A percentile compares a stretch with the other conserved stretches of the same genome.
Evolutionary conservation across 1,140 invertebrate genomes (phyloP).

Genomic region (Lineus longissimus): DNA sequence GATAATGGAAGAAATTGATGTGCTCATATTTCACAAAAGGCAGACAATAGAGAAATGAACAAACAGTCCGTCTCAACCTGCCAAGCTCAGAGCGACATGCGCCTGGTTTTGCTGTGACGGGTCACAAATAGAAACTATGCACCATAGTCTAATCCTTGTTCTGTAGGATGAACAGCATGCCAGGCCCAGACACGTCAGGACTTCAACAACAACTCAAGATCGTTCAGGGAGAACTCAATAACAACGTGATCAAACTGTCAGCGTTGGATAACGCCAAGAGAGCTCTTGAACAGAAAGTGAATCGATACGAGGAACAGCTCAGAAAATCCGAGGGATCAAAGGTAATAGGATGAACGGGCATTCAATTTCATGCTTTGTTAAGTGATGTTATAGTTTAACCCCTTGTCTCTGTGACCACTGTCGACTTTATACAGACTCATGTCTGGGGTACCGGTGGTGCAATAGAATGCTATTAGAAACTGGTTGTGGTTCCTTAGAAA

Average conservation of each 20-base stretch:
- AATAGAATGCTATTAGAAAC: too few species aligned
- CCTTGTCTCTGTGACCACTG: not conserved
- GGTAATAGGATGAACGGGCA: constrained; percentile 15
- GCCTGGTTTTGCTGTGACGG: too few species aligned
- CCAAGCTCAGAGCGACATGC: too few species aligned
- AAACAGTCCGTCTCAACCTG: too few species aligned
- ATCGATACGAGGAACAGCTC: constrained; percentile 36
- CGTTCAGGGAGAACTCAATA: constrained; percentile 42
- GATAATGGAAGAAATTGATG: too few species aligned
- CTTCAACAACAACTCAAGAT: constrained; percentile 42
- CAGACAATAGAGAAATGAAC: too few species aligned
- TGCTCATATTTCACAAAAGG: too few species aligned
- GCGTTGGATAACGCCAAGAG: constrained; percentile 36
- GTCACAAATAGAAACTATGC: too few species aligned
- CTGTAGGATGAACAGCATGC: constrained; percentile 7
- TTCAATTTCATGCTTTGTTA: not conserved
- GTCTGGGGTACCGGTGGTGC: too few species aligned
- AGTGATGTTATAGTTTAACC: not conserved
- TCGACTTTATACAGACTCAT: too few species aligned
- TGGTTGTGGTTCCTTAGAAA: too few species aligned
- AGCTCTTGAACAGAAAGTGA: constrained; percentile 29
- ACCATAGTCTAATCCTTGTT: too few species aligned
- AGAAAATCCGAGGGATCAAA: constrained; percentile 22
- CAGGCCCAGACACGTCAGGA: constrained; percentile 32
- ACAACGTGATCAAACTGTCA: constrained; percentile 32